Base-by-base conservation (phyloP, 2,888 invertebrate genomes). In the Hypena proboscidalis region DNA sequence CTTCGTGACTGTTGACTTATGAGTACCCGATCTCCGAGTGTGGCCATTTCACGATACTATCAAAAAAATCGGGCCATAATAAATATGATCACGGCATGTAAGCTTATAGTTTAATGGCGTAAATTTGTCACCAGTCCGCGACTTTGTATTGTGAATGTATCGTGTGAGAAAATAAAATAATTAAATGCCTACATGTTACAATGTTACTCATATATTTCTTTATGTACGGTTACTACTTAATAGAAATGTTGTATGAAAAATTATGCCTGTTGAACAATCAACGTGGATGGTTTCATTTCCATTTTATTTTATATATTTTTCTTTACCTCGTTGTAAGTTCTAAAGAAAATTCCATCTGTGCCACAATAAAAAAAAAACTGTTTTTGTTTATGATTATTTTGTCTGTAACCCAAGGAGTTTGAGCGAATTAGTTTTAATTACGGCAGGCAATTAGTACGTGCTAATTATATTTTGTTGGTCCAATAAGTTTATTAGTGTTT, bases 1-100 rank as follows among this genome's bases (percentile, higher is more conserved):
- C 69, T 88, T 88, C 90, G 90, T 90, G 90, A 88, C 90, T 81
- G 73, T 75, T 89, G 89, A 89, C 83, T 90, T 89, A 89, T 85
- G 80, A 70, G 64, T 65, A 80, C 73, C 59, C 84, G 86, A 87
- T 90, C 87, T 84, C 72, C 80, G 73, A 79, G 58, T 59, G 53
- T 62, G 59, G 70, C 67, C 74, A 75, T 73, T 69, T 64, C 61
- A 74, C 71, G 81, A 80, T 82, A 63, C 61, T 80, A 85, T 85
- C 80, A 75, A 66, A 71, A 63, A 67, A 71, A 74, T 71, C 70
- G 69, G 75, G 75, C 67, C 74, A 74, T 68, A 67, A 75, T 84
- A 81, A 83, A 83, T 83, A 81, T 70, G 77, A 84, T 77, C 82
- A 67, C 61, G 71, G 72, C 72, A 76, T 77, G 75, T 77, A 65